Percentiles rank a stretch among this genome's conserved stretches.
phyloP scores from a whole-genome alignment of 2,888 invertebrate species.

The Spodoptera littoralis region DNA sequence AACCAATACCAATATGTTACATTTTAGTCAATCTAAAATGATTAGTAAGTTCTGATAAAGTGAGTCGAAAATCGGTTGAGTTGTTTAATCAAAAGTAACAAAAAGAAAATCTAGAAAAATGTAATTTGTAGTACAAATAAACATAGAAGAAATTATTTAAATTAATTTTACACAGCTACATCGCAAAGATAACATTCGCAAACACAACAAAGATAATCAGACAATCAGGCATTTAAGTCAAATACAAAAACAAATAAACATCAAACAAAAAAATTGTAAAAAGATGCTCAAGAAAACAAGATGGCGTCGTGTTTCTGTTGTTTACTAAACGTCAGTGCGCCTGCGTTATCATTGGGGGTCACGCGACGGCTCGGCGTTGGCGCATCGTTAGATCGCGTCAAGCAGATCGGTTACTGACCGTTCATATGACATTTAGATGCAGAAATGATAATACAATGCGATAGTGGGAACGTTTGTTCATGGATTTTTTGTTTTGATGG shows the following conservation, averaged over 20 bases:
- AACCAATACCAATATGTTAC: too few species aligned
- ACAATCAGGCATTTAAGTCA: not conserved
- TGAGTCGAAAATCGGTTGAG: too few species aligned
- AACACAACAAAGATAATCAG: too few species aligned
- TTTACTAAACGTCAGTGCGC: constrained; percentile 25
- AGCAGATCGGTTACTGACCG: constrained; percentile 32
- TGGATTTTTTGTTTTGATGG: too few species aligned
- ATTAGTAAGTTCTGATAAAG: too few species aligned
- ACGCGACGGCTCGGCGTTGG: constrained; percentile 16
- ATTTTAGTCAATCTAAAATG: too few species aligned
- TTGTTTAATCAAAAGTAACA: too few species aligned
- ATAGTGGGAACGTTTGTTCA: not conserved
- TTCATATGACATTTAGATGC: not conserved
- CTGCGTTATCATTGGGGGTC: constrained; percentile 24
- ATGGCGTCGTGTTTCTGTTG: constrained; percentile 20
- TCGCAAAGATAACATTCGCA: too few species aligned
- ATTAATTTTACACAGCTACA: too few species aligned
- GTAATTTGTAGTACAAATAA: too few species aligned
- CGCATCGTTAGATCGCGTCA: constrained; percentile 33
- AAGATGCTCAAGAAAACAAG: constrained; percentile 2
- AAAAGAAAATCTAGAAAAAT: too few species aligned
- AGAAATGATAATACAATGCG: constrained; percentile 1
- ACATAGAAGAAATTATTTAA: too few species aligned
- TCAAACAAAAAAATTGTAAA: constrained; percentile 5
- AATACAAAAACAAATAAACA: constrained; percentile 2